Percentiles rank a stretch among this genome's conserved stretches.
These are phyloP conservation scores for Arenaria interpres DNA, from an alignment of 2,113 vertebrate species.

Conservation along the genomic window DNA sequence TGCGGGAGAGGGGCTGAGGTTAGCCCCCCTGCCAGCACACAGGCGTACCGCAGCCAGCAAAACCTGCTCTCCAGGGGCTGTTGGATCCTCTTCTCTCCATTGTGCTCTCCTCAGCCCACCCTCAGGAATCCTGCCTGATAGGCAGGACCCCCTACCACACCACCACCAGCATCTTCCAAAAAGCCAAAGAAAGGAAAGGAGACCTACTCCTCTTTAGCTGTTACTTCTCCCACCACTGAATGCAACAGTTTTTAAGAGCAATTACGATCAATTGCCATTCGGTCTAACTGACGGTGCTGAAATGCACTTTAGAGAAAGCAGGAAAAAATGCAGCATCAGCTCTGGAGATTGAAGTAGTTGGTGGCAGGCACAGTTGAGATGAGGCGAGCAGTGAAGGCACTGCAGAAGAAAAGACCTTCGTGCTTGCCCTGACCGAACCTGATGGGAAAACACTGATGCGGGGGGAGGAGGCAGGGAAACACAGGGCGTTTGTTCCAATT, in stretches of 20 bases:
- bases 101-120: background rate
- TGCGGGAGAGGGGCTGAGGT: background rate
- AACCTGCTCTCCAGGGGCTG: background rate
- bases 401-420: background rate
- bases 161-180: background rate
- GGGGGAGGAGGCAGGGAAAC: background rate
- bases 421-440: background rate
- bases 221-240: background rate
- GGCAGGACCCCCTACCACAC: background rate
- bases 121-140: background rate
- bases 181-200: background rate
- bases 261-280: background rate
- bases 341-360: background rate
- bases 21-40: background rate
- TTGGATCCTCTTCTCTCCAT: background rate
- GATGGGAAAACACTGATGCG: background rate
- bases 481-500: background rate
- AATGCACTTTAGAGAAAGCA: background rate
- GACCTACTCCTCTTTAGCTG: background rate
- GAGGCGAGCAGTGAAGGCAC: background rate
- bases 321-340: background rate
- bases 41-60: background rate
- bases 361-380: background rate
- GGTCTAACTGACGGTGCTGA: background rate
- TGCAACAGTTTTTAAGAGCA: background rate